These are phyloP conservation scores for Leptestheria dahalacensis DNA, from an alignment of 1,140 invertebrate species.

Conservation along the genomic window DNA sequence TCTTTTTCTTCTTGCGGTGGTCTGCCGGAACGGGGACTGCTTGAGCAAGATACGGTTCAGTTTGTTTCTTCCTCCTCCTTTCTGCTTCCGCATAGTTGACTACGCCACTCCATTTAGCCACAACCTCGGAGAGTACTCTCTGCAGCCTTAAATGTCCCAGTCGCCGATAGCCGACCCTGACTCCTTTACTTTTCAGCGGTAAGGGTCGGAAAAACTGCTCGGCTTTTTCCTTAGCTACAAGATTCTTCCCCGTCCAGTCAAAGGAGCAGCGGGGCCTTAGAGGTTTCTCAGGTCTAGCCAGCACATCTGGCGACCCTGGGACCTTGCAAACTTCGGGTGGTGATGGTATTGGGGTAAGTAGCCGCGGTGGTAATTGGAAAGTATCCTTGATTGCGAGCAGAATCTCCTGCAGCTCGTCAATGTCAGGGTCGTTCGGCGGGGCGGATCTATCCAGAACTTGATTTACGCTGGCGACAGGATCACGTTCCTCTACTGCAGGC, in stretches of 20 bases:
- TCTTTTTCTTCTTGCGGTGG: neutral
- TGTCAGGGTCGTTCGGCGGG: too few species aligned
- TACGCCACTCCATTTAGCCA: neutral
- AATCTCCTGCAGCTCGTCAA: neutral
- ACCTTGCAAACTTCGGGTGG: neutral
- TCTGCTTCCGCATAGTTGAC: neutral
- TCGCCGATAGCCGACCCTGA: neutral
- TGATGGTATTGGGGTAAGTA: neutral
- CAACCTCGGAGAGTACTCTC: neutral
- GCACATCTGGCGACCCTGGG: neutral
- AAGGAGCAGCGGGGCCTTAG: neutral
- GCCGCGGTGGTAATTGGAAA: neutral
- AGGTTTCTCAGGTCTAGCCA: neutral
- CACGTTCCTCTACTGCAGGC: too few species aligned
- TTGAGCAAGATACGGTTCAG: neutral
- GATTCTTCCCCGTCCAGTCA: neutral
- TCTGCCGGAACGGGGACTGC: too few species aligned
- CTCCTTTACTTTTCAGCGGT: neutral
- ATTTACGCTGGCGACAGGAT: too few species aligned
- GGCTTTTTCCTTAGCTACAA: neutral
- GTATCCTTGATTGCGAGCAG: neutral
- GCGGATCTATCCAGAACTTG: too few species aligned
- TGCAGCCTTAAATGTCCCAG: neutral
- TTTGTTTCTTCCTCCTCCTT: too few species aligned
- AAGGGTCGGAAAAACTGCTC: neutral